Conservation (phyloP, 1,140 invertebrate genomes). For the Pemphigus obesinymphae region DNA sequence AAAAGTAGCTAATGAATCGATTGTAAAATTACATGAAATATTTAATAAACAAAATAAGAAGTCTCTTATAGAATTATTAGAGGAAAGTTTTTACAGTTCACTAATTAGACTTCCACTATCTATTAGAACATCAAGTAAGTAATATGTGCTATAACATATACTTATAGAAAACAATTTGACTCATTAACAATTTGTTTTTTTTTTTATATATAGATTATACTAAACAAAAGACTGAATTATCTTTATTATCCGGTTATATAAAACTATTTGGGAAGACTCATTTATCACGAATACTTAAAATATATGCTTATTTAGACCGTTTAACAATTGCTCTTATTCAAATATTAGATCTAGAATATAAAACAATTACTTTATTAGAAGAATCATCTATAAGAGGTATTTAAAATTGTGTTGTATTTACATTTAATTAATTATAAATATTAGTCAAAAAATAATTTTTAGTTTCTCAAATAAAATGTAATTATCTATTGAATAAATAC, state of each 20-base stretch:
- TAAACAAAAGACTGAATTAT: conserved; percentile 47
- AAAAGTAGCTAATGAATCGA: conserved; percentile 18
- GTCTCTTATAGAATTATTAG: conserved; percentile 33
- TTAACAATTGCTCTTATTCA: conserved; percentile 49
- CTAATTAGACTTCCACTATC: conserved; percentile 19
- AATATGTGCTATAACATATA: not conserved
- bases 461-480: not conserved
- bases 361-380: conserved; percentile 55
- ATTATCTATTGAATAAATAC: not conserved
- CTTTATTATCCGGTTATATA: conserved; percentile 59
- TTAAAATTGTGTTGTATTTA: not conserved
- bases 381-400: conserved; percentile 55
- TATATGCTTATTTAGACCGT: conserved; percentile 53
- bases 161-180: not conserved
- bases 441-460: not conserved
- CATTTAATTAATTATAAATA: not conserved
- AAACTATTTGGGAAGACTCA: conserved; percentile 55
- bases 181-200: not conserved
- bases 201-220: not conserved
- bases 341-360: conserved; percentile 46
- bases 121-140: conserved; percentile 26
- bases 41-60: conserved; percentile 21
- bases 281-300: conserved; percentile 55
- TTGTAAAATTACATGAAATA: conserved; percentile 1
- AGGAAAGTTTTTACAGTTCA: conserved; percentile 42